A percentile compares a stretch with the other conserved stretches of the same genome.
These are phyloP conservation scores for Recurvirostra avosetta DNA, from an alignment of 2,113 vertebrate genomes.

Conservation along the genomic window DNA sequence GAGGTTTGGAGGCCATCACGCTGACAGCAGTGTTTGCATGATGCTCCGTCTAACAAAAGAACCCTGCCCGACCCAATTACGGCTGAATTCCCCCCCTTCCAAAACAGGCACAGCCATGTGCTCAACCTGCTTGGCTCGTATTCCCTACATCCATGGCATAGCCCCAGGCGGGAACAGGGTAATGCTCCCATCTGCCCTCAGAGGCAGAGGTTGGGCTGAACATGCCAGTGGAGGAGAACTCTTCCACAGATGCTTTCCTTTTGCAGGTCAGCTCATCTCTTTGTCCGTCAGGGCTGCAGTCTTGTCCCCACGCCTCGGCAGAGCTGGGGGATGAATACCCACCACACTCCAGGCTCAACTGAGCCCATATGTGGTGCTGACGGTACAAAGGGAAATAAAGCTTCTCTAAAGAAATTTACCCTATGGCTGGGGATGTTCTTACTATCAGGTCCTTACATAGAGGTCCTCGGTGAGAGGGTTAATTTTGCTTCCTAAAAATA, in stretches of 20 bases:
- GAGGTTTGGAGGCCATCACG: neutral
- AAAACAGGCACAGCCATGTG: neutral
- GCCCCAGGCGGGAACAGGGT: neutral
- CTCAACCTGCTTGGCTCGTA: neutral
- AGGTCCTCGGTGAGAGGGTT: neutral
- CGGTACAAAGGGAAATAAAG: neutral
- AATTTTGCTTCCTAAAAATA: neutral
- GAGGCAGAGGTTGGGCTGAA: neutral
- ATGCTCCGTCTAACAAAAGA: neutral
- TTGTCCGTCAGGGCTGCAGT: neutral
- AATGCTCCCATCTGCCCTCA: neutral
- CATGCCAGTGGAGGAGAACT: neutral
- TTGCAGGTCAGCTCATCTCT: neutral
- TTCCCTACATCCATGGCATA: neutral
- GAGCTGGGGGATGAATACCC: neutral
- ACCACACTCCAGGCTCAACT: neutral
- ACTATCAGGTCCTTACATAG: neutral
- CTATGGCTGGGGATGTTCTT: neutral
- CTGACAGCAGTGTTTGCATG: neutral
- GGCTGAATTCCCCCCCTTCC: neutral
- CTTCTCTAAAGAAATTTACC: neutral
- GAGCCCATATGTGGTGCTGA: neutral
- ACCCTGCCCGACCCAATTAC: neutral
- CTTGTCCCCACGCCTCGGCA: neutral
- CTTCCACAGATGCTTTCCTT: neutral